These are phyloP conservation scores for Carterocephalus palaemon DNA, from an alignment of 2,888 invertebrate species.

Conservation along the genomic window DNA sequence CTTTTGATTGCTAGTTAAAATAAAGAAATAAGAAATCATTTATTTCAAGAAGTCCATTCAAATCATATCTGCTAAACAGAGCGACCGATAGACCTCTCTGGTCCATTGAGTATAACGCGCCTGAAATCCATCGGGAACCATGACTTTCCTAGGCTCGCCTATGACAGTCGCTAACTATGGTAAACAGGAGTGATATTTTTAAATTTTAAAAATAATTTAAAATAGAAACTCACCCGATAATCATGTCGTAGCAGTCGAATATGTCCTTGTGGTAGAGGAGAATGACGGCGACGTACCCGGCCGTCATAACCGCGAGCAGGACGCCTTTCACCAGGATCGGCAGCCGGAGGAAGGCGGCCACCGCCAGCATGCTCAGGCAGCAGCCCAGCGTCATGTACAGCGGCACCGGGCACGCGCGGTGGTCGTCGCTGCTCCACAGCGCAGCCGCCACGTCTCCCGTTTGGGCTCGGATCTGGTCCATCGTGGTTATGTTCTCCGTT, in stretches of 20 bases:
- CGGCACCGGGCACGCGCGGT: slow-evolving; percentile 90
- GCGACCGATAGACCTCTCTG: too few species aligned
- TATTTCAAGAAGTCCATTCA: too few species aligned
- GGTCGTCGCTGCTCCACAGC: slow-evolving; percentile 77
- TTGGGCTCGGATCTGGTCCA: slow-evolving; percentile 68
- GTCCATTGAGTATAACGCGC: too few species aligned
- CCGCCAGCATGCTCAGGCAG: slow-evolving; percentile 89
- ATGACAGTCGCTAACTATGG: too few species aligned
- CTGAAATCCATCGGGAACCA: too few species aligned
- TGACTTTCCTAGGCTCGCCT: too few species aligned
- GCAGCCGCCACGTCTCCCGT: slow-evolving; percentile 51
- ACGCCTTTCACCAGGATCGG: slow-evolving; percentile 90
- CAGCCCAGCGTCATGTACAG: slow-evolving; percentile 93
- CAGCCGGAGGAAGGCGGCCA: slow-evolving; percentile 89
- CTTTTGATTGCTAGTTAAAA: too few species aligned
- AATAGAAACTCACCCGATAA: slow-evolving; percentile 81
- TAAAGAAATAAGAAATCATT: too few species aligned
- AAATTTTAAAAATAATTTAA: background rate
- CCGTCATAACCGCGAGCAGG: slow-evolving; percentile 87
- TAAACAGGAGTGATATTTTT: too few species aligned
- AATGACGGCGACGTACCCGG: slow-evolving; percentile 88
- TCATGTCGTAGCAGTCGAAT: slow-evolving; percentile 89
- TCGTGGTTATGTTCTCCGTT: slow-evolving; percentile 70
- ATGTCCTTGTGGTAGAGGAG: slow-evolving; percentile 88
- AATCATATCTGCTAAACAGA: too few species aligned